Evolutionary conservation across 2,113 vertebrate species (phyloP), one percentile per base, ranked within the genome.

Genomic region (Pelmatolapia mariae): DNA sequence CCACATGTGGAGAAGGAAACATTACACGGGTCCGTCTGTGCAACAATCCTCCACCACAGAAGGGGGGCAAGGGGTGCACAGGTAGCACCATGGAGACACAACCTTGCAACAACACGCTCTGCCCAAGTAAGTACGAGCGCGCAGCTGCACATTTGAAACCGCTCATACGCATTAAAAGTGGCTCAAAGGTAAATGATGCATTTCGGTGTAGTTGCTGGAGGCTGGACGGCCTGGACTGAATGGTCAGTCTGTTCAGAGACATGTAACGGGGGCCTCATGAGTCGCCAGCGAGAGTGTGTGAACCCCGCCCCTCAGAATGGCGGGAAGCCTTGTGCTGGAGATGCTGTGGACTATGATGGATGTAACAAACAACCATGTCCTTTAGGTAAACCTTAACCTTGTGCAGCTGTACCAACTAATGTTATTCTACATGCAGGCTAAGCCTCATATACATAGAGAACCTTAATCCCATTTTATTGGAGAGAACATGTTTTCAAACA

Each of bases 1-100:
- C 97, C 53, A 98, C 98, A 47, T 99, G 99, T 7, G 99, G 98
- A 5, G 85, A 94, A 1, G 98, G 99, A 52, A 95, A 97, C 40
- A 95, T 97, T 92, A 98, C 98, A 0, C 97, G 98, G 13, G 97
- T 99, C 19, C 98, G 98, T 2, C 98, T 99, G 90, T 99, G 99
- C 95, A 98, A 98, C 89, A 97, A 97, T 5, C 98, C 98, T 1
- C 93, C 98, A 8, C 97, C 98, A 1, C 98, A 98, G 90, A 96
- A 98, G 94, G 98, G 97, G 3, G 97, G 97, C 33, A 96, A 94
- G 94, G 96, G 94, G 86, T 99, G 98, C 90, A 87, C 89, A 3
- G 98, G 98, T 19, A 94, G 93, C 1, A 96, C 96, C 47, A 96
- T 96, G 5, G 98, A 99, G 93, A 98, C 97, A 0, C 97, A 50